These are phyloP conservation scores for Protula sp. DNA, from an alignment of 2,888 invertebrate species.

Conservation along the genomic window DNA sequence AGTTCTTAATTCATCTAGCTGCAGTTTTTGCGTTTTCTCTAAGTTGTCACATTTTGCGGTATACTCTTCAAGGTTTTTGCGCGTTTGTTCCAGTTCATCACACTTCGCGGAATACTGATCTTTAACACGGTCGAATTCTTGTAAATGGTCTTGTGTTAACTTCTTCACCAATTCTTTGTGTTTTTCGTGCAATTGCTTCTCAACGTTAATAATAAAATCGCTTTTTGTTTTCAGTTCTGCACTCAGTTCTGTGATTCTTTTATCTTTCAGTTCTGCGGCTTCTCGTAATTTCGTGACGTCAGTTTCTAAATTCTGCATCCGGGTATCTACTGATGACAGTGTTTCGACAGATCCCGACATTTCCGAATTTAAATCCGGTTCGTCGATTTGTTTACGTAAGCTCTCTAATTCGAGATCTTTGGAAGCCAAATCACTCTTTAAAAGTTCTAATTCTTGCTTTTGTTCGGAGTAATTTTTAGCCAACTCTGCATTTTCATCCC, in stretches of 20 bases:
- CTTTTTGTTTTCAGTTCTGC: not conserved
- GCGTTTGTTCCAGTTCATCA: not conserved
- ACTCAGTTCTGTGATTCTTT: not conserved
- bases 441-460: too few species aligned
- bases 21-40: not conserved
- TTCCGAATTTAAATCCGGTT: too few species aligned
- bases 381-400: too few species aligned
- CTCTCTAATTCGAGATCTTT: too few species aligned
- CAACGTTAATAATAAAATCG: not conserved
- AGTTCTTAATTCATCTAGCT: not conserved
- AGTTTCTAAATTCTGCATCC: conserved; percentile 3
- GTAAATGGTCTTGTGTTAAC: not conserved
- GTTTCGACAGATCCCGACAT: too few species aligned
- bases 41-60: conserved; percentile 1
- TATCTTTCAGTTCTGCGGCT: not conserved
- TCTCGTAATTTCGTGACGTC: not conserved
- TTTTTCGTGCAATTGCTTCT: not conserved
- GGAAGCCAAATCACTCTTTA: too few species aligned
- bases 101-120: not conserved
- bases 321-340: too few species aligned
- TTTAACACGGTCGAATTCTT: not conserved
- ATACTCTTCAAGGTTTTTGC: not conserved
- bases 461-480: too few species aligned
- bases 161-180: not conserved
- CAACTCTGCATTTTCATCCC: too few species aligned